Evolutionary conservation across 1,140 invertebrate genomes (phyloP).

Genomic region (Dendroctonus valens): DNA sequence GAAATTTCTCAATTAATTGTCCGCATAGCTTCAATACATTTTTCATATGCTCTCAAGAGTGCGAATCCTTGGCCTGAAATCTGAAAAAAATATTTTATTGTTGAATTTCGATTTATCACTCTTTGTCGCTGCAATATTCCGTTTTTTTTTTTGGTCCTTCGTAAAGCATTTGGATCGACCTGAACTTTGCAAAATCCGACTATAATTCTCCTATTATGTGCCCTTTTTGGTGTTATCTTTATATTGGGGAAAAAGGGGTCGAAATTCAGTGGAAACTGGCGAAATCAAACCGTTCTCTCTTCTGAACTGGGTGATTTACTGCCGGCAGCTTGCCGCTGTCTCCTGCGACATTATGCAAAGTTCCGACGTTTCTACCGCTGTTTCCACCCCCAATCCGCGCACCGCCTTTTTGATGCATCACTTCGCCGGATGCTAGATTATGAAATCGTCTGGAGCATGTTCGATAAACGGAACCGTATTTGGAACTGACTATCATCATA

Average conservation of each 20-base stretch:
- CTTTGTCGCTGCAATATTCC: neutral
- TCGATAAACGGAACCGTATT: too few relatives aligned
- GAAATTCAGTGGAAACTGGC: conserved; percentile 21
- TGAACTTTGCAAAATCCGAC: neutral
- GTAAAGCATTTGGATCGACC: too few relatives aligned
- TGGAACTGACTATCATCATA: too few relatives aligned
- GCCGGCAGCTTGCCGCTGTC: conserved; percentile 46
- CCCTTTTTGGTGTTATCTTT: conserved; percentile 13
- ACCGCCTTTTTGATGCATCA: conserved; percentile 31
- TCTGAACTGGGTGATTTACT: conserved; percentile 43
- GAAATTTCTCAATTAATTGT: too few relatives aligned
- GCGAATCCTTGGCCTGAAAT: neutral
- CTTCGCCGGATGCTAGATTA: too few relatives aligned
- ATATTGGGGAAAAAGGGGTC: conserved; percentile 10
- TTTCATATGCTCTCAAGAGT: too few relatives aligned
- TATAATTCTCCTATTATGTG: conserved; percentile 13
- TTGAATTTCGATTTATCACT: neutral
- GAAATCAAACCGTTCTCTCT: conserved; percentile 26
- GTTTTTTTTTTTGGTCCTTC: too few relatives aligned
- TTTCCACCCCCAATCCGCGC: conserved; percentile 33
- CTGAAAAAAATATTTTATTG: neutral
- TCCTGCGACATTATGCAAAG: conserved; percentile 51
- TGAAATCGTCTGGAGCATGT: too few relatives aligned
- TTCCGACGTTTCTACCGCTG: conserved; percentile 49
- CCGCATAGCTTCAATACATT: too few relatives aligned